phyloP scores from a whole-genome alignment of 92 coral and sea anemone genomes.

The Phenganax stokvisi region DNA sequence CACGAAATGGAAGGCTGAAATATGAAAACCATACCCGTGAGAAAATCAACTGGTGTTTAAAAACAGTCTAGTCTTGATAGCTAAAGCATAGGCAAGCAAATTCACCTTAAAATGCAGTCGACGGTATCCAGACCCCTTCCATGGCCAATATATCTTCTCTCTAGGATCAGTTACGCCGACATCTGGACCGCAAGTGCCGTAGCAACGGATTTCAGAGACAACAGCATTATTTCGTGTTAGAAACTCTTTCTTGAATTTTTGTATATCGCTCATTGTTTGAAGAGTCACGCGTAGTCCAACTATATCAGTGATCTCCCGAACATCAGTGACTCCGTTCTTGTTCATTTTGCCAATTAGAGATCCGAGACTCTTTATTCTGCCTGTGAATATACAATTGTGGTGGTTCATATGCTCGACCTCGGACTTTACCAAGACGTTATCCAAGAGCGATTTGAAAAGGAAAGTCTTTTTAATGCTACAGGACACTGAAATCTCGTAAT shows the following conservation, averaged over 20 bases:
- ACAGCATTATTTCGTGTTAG: neutral
- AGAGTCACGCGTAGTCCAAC: slow-evolving; percentile 36
- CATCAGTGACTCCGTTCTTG: slow-evolving; percentile 22
- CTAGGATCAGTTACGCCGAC: slow-evolving; percentile 24
- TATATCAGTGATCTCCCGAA: slow-evolving; percentile 33
- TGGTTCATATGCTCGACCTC: too few species aligned
- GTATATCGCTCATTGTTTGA: slow-evolving; percentile 24
- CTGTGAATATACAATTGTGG: too few species aligned
- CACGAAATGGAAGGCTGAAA: too few species aligned
- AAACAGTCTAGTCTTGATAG: neutral
- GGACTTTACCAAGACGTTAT: too few species aligned
- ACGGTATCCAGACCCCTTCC: slow-evolving; percentile 47
- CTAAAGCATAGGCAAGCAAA: neutral
- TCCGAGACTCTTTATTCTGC: slow-evolving; percentile 31
- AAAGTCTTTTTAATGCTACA: too few species aligned
- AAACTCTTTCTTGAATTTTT: slow-evolving; percentile 22
- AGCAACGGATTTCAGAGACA: slow-evolving; percentile 40
- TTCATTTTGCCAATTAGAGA: slow-evolving; percentile 31
- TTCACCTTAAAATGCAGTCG: slow-evolving; percentile 43
- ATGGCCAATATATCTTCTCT: slow-evolving; percentile 40
- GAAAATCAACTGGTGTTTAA: neutral
- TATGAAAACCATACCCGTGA: too few species aligned
- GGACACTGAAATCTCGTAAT: too few species aligned
- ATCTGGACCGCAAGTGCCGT: slow-evolving; percentile 46
- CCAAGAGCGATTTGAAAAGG: too few species aligned